Base-by-base conservation (phyloP, 2,888 invertebrate genomes). In the Synanthedon formicaeformis region DNA sequence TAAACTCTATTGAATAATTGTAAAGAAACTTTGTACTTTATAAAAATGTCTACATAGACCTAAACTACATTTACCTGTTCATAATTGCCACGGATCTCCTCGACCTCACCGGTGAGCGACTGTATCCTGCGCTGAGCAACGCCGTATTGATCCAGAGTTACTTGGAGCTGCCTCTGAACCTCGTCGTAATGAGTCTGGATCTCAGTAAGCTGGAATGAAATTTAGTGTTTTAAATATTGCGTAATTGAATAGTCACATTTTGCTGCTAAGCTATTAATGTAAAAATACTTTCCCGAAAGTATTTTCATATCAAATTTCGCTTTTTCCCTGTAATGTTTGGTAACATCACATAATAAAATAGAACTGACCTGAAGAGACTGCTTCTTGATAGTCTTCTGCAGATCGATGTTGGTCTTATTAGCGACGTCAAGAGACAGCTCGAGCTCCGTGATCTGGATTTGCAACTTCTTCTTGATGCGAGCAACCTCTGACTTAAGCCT, bases 391-490 rank as follows among this genome's bases (percentile, higher is more conserved):
- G 96, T 95, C 91, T 97, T 97, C 89, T 98, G 97, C 79, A 98
- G 91, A 79, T 97, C 96, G 75, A 98, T 93, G 91, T 98, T 98
- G 89, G 94, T 96, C 91, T 98, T 97, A 92, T 99, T 98, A 89
- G 97, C 96, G 67, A 97, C 96, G 88, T 98, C 98, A 85, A 99
- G 92, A 54, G 96, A 95, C 90, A 98, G 92, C 85, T 98, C 98
- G 75, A 98, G 89, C 85, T 98, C 98, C 69, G 97, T 97, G 88
- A 98, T 98, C 76, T 96, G 96, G 79, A 97, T 95, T 89, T 97
- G 97, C 81, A 97, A 90, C 94, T 98, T 98, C 96, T 98, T 98
- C 94, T 98, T 98, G 90, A 98, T 95, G 88, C 98, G 96, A 63
- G 92, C 91, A 55, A 98, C 96, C 87, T 98, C 98, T 71, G 96